phyloP scores from a whole-genome alignment of 2,797 vertebrate genomes.

The Dromococcyx pavoninus region DNA sequence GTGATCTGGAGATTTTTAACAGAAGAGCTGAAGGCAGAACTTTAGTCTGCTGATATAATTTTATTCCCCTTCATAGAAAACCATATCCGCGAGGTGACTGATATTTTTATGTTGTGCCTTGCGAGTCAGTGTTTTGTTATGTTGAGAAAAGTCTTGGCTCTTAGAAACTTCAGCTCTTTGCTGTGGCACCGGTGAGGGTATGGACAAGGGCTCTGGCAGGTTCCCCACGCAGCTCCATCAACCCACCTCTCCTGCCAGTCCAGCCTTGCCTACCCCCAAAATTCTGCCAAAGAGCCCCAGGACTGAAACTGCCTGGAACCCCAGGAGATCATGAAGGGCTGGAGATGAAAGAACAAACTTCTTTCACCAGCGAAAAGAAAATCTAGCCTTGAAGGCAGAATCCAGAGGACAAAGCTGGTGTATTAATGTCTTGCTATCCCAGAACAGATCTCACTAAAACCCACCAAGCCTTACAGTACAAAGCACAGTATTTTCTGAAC shows the following conservation, averaged over 20 bases:
- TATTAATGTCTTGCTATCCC: constrained; percentile 46
- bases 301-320: neutral
- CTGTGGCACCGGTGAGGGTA: neutral
- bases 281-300: neutral
- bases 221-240: neutral
- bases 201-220: neutral
- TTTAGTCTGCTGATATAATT: neutral
- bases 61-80: neutral
- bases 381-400: neutral
- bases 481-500: constrained; percentile 20
- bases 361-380: neutral
- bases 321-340: neutral
- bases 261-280: neutral
- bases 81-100: neutral
- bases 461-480: constrained; percentile 26
- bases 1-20: neutral
- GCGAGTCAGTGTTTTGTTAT: neutral
- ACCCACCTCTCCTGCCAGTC: neutral
- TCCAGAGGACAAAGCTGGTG: constrained; percentile 7
- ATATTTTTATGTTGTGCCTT: neutral
- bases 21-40: neutral
- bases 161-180: neutral
- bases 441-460: constrained; percentile 51
- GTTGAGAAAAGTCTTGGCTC: neutral
- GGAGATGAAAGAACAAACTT: constrained; percentile 1